Evolutionary conservation across 35 echinoderm and acorn worm genomes (phyloP).

Genomic region (Heliocidaris tuberculata): DNA sequence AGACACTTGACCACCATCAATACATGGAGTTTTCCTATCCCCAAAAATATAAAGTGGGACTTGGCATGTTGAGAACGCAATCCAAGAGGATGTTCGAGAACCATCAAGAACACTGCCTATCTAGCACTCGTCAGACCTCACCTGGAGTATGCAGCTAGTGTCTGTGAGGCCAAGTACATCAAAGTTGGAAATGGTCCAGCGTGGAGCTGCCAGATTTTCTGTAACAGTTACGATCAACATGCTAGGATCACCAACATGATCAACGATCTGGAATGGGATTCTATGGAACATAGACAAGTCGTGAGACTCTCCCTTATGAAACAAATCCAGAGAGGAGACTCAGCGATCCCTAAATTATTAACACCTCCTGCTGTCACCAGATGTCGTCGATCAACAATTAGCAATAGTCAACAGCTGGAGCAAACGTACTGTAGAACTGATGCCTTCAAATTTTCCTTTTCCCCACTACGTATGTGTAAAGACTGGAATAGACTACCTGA

Average conservation of each 20-base stretch:
- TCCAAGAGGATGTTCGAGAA: too few relatives aligned
- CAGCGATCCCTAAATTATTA: neutral
- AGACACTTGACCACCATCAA: neutral
- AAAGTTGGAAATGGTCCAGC: too few relatives aligned
- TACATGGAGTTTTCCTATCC: slow-evolving; percentile 1
- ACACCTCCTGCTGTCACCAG: neutral
- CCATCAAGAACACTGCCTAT: too few relatives aligned
- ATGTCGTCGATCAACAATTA: neutral
- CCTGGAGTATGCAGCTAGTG: too few relatives aligned
- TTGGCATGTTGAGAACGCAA: neutral
- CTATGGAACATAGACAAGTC: neutral
- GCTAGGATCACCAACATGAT: neutral
- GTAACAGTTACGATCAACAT: neutral
- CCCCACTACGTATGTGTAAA: neutral
- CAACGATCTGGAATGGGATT: neutral
- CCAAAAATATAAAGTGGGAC: neutral
- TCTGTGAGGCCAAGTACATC: too few relatives aligned
- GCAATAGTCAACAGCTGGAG: neutral
- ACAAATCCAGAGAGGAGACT: neutral
- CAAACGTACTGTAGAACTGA: neutral
- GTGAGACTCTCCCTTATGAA: neutral
- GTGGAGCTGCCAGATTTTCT: too few relatives aligned
- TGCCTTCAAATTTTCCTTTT: neutral
- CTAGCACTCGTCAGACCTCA: too few relatives aligned
- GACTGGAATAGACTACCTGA: neutral